phyloP scores from a whole-genome alignment of 2,888 invertebrate genomes.

The Orthonevra nobilis region DNA sequence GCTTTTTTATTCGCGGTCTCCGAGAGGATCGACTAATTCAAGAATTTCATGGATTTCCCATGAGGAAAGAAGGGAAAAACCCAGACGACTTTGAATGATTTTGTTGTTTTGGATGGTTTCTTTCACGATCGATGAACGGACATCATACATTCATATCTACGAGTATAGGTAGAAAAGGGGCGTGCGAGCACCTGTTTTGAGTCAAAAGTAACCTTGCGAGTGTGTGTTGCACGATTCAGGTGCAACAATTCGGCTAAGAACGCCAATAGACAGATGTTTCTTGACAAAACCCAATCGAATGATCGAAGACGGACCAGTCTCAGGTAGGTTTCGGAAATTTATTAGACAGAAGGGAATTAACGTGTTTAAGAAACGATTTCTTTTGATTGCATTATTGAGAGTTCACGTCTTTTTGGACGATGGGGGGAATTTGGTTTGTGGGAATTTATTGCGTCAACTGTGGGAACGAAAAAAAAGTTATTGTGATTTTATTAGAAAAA shows the following conservation, averaged over 20 bases:
- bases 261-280: slow-evolving; percentile 69
- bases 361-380: slow-evolving; percentile 39
- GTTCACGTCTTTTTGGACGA: background rate
- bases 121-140: too few relatives aligned
- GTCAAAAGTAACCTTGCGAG: slow-evolving; percentile 53
- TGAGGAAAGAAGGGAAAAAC: slow-evolving; percentile 4
- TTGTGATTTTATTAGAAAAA: too few relatives aligned
- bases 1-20: slow-evolving; percentile 4
- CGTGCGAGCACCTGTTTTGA: slow-evolving; percentile 58
- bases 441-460: slow-evolving; percentile 40
- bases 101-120: too few relatives aligned
- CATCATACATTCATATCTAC: too few relatives aligned
- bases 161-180: slow-evolving; percentile 21
- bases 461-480: background rate
- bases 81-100: slow-evolving; percentile 44
- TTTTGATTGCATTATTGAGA: slow-evolving; percentile 35
- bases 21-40: slow-evolving; percentile 37
- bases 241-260: slow-evolving; percentile 61
- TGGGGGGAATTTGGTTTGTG: slow-evolving; percentile 8
- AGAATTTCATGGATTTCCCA: slow-evolving; percentile 49
- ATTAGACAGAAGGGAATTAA: slow-evolving; percentile 53
- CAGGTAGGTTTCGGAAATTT: slow-evolving; percentile 60
- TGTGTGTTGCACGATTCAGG: slow-evolving; percentile 57
- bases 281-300: slow-evolving; percentile 9
- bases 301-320: slow-evolving; percentile 49